These are phyloP conservation scores for Conops quadrifasciatus DNA, from an alignment of 2,888 invertebrate genomes.

Conservation along the genomic window DNA sequence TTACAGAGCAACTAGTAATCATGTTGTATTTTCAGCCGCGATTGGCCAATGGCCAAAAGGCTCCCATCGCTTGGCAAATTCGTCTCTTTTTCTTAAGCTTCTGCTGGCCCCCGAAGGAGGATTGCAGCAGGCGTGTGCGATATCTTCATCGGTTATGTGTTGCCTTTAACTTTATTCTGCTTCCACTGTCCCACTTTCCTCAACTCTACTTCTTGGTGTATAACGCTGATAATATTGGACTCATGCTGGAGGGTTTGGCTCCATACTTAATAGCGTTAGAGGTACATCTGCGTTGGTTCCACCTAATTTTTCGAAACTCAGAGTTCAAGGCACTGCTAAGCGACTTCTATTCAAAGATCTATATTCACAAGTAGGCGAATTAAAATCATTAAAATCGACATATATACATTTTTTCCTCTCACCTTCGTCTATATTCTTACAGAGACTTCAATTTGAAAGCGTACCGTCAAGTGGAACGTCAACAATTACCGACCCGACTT, in stretches of 20 bases:
- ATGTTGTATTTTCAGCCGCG: constrained; percentile 43
- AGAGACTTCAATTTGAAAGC: constrained; percentile 42
- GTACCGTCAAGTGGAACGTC: constrained; percentile 47
- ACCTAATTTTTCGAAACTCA: constrained; percentile 38
- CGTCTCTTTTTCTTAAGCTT: constrained; percentile 40
- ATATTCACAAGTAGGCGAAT: constrained; percentile 46
- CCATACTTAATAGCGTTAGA: constrained; percentile 43
- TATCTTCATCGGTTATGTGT: too few species aligned
- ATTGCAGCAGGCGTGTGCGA: too few species aligned
- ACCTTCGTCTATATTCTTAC: background rate
- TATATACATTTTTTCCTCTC: constrained; percentile 2
- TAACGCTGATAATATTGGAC: constrained; percentile 41
- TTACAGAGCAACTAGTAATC: too few species aligned
- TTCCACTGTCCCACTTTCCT: constrained; percentile 38
- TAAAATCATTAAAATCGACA: too few species aligned
- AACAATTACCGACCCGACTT: constrained; percentile 48
- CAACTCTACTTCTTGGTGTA: constrained; percentile 39
- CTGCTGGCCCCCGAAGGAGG: constrained; percentile 41
- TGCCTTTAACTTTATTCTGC: too few species aligned
- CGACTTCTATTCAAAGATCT: constrained; percentile 53
- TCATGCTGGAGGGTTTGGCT: constrained; percentile 39
- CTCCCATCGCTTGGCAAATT: constrained; percentile 44
- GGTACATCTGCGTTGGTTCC: constrained; percentile 40
- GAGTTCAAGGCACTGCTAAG: constrained; percentile 49
- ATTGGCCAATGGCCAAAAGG: constrained; percentile 37